A percentile compares a stretch with the other conserved stretches of the same genome.
phyloP scores from a whole-genome alignment of 2,113 vertebrate genomes.

The Acanthisitta chloris region DNA sequence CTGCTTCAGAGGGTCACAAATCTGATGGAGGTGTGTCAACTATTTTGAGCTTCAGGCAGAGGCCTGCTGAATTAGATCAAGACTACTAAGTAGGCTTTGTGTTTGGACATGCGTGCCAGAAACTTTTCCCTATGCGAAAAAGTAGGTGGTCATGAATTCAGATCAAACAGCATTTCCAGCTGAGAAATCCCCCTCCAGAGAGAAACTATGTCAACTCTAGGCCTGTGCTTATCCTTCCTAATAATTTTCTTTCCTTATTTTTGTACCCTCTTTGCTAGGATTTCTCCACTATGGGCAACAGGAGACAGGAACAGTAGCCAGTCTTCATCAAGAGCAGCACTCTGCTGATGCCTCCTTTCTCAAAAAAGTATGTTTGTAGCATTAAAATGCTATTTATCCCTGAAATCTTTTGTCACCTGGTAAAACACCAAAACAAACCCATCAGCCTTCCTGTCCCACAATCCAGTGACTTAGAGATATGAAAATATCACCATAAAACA shows the following conservation, averaged over 20 bases:
- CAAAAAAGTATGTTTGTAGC: neutral
- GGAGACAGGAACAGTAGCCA: neutral
- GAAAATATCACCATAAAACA: neutral
- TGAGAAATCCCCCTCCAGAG: neutral
- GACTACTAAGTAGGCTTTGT: neutral
- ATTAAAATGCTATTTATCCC: neutral
- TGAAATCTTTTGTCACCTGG: neutral
- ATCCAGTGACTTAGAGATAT: neutral
- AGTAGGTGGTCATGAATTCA: neutral
- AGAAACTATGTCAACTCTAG: neutral
- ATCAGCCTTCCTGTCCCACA: neutral
- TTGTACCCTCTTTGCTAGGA: neutral
- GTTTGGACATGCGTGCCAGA: neutral
- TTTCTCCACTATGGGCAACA: neutral
- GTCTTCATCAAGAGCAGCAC: neutral
- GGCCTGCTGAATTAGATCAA: neutral
- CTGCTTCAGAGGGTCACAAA: neutral
- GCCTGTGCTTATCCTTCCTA: neutral
- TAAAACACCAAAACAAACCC: neutral
- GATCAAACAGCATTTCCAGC: accelerated
- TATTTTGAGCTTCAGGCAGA: neutral
- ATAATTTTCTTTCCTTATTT: neutral
- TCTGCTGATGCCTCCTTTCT: neutral
- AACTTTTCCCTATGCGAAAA: neutral
- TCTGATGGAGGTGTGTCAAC: neutral